Percentiles rank a stretch among this genome's conserved stretches.
Evolutionary conservation across 30 jellyfish, hydroid and myxozoan genomes (phyloP).

Genomic region (Phacellophora camtschatica): DNA sequence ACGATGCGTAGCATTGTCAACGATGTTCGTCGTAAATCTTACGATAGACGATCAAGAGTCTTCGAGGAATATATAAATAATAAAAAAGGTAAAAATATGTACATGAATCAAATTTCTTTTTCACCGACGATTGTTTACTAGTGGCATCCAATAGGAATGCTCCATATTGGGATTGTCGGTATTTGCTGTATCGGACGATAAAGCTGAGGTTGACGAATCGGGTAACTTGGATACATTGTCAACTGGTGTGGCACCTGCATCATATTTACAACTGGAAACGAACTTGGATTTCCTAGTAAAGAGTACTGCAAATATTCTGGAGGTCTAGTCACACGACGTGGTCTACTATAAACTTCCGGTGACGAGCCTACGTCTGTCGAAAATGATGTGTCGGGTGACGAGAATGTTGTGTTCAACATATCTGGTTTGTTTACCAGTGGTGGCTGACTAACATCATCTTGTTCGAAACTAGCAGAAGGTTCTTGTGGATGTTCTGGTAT

Average conservation of each 20-base stretch:
- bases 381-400: neutral
- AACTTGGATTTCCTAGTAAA: neutral
- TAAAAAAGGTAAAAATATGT: neutral
- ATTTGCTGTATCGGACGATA: neutral
- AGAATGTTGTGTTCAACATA: neutral
- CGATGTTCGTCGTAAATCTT: neutral
- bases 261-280: slow-evolving; percentile 11
- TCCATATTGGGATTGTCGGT: neutral
- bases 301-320: slow-evolving; percentile 7
- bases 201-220: neutral
- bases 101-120: neutral
- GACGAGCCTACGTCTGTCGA: neutral
- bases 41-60: neutral
- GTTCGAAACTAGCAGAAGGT: neutral
- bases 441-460: neutral
- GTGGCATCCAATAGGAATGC: slow-evolving; percentile 3
- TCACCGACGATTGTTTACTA: neutral
- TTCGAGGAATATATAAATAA: neutral
- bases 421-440: neutral
- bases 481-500: neutral
- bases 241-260: neutral
- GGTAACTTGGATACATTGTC: slow-evolving; percentile 4
- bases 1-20: neutral
- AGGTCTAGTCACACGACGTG: slow-evolving; percentile 22
- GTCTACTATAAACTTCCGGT: neutral